phyloP scores from a whole-genome alignment of 2,113 vertebrate genomes.

The Lampris incognitus region DNA sequence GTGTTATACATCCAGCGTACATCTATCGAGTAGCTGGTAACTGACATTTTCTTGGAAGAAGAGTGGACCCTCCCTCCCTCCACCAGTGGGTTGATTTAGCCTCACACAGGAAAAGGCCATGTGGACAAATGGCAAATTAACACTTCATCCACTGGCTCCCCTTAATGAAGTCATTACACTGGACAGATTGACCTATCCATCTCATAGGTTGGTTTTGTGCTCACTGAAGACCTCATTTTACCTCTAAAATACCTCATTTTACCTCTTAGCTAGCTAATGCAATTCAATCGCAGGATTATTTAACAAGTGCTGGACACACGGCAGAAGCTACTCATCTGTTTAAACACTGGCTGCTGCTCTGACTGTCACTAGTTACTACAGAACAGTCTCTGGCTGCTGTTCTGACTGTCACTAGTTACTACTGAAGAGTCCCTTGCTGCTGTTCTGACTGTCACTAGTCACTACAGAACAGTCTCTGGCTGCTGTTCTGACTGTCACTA shows the following conservation, averaged over 20 bases:
- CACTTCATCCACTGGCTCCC: neutral
- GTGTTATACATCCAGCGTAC: slow-evolving; percentile 30
- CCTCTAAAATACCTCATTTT: neutral
- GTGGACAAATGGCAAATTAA: slow-evolving; percentile 16
- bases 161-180: slow-evolving; percentile 1
- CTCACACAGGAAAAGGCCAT: neutral
- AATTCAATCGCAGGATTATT: neutral
- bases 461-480: too few relatives aligned
- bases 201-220: neutral
- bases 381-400: too few relatives aligned
- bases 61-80: slow-evolving; percentile 15
- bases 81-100: slow-evolving; percentile 1
- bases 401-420: too few relatives aligned
- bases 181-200: neutral
- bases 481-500: too few relatives aligned
- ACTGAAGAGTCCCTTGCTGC: too few relatives aligned
- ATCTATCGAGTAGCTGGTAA: slow-evolving; percentile 27
- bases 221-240: neutral
- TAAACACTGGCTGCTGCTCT: too few relatives aligned
- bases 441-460: too few relatives aligned
- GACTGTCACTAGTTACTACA: too few relatives aligned
- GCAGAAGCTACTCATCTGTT: too few relatives aligned
- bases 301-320: neutral
- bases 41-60: neutral
- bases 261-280: neutral